Conservation (phyloP, 1,140 invertebrate species). For the Aphelinus atriplicis region DNA sequence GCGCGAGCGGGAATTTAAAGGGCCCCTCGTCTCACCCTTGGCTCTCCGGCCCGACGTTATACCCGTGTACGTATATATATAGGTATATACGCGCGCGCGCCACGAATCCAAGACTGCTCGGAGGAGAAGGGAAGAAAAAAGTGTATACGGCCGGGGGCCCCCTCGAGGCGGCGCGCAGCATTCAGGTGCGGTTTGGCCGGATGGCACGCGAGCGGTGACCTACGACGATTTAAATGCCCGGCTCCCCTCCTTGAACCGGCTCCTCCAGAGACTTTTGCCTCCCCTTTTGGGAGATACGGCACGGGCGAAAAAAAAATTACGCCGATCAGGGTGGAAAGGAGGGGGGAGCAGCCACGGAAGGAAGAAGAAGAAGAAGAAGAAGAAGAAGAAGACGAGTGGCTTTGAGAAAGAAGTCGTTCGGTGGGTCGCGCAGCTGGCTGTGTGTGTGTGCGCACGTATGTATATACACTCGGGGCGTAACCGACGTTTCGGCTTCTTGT, state of each 20-base stretch:
- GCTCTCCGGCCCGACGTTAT: neutral
- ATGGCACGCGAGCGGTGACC: conserved; percentile 22
- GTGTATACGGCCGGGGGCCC: conserved; percentile 46
- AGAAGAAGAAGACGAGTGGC: conserved; percentile 44
- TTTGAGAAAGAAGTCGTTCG: conserved; percentile 36
- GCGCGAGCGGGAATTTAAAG: conserved; percentile 25
- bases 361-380: conserved; percentile 33
- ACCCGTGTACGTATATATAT: neutral
- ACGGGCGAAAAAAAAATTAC: neutral
- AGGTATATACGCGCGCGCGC: too few species aligned
- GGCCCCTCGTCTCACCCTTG: conserved; percentile 16
- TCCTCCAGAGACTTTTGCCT: conserved; percentile 48
- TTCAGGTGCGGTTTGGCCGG: conserved; percentile 57
- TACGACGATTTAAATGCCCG: conserved; percentile 62
- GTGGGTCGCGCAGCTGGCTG: conserved; percentile 65
- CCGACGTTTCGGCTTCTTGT: conserved; percentile 66
- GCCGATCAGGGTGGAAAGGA: too few species aligned
- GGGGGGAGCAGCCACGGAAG: conserved; percentile 4
- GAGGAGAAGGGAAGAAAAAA: neutral
- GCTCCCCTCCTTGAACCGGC: conserved; percentile 41
- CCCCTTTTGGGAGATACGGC: conserved; percentile 32
- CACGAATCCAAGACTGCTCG: neutral
- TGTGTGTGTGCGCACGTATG: neutral
- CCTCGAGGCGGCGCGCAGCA: conserved; percentile 45
- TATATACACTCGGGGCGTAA: conserved; percentile 56